A percentile compares a stretch with the other conserved stretches of the same genome.
phyloP scores from a whole-genome alignment of 2,113 vertebrate genomes.

The Mormoops blainvillei region DNA sequence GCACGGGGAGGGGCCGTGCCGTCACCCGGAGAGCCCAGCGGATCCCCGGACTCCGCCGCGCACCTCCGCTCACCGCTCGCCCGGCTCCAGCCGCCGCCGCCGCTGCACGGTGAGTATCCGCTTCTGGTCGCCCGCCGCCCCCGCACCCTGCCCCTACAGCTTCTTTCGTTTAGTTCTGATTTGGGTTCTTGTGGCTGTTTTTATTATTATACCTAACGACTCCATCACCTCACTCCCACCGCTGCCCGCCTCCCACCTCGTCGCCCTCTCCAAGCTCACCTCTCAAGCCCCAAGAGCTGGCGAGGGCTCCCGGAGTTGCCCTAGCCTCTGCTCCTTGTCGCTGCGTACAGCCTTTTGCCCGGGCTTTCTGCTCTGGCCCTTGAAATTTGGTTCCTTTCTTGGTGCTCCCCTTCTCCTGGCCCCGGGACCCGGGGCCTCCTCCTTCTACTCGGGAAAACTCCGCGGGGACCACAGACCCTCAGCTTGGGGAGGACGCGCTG shows the following conservation, averaged over 20 bases:
- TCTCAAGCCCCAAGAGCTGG: not conserved
- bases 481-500: not conserved
- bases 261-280: slow-evolving; percentile 66
- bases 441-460: not conserved
- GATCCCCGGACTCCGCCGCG: slow-evolving; percentile 57
- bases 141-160: not conserved
- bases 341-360: not conserved
- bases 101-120: slow-evolving; percentile 66
- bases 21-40: slow-evolving; percentile 64
- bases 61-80: slow-evolving; percentile 43
- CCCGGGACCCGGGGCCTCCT: not conserved
- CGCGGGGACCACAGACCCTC: not conserved
- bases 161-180: slow-evolving; percentile 60
- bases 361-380: slow-evolving; percentile 8
- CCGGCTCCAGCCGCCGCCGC: slow-evolving; percentile 53
- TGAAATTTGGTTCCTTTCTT: slow-evolving; percentile 33
- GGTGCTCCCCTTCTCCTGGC: not conserved
- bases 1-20: slow-evolving; percentile 71
- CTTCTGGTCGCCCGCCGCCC: not conserved
- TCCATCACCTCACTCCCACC: not conserved
- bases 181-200: slow-evolving; percentile 34
- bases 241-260: not conserved
- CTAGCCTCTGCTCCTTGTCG: not conserved
- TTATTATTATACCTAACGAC: slow-evolving; percentile 28
- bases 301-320: not conserved